Base-by-base conservation (phyloP, 2,888 invertebrate genomes). In the Trypoxylon attenuatum region DNA sequence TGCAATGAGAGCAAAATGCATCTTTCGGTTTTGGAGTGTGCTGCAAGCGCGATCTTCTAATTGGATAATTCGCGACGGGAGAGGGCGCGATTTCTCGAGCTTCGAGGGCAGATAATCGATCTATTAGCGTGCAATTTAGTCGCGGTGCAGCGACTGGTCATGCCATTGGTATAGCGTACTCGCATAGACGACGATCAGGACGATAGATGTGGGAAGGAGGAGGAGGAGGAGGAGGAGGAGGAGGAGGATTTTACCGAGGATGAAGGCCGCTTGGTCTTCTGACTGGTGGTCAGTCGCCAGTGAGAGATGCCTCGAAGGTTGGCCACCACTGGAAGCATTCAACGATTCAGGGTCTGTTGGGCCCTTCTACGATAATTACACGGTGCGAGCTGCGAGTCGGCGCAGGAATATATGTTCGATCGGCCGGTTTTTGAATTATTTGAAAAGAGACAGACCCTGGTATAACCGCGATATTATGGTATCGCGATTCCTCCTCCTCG, bases 351-450 rank as follows among this genome's bases (percentile, higher is more conserved):
- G 80, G 77, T 76, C 82, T 66, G 75, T 78, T 69, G 82, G 82
- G 80, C 80, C 76, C 77, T 79, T 82, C 84, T 81, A 83, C 84
- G 85, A 87, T 87, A 87, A 87, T 87, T 87, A 87, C 86, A 86
- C 82, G 85, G 83, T 85, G 81, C 82, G 82, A 81, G 82, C 80
- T 82, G 82, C 82, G 82, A 81, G 81, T 68, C 81, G 80, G 80
- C 78, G 79, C 80, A 83, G 82, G 84, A 84, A 86, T 85, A 84
- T 85, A 84, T 84, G 84, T 87, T 86, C 86, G 85, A 87, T 87
- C 86, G 84, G 84, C 82, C 83, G 83, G 83, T 86, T 86, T 87
- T 86, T 87, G 85, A 87, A 87, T 87, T 87, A 87, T 87, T 87
- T 85, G 86, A 87, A 87, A 86, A 87, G 86, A 87, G 87, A 86